phyloP scores from a whole-genome alignment of 2,797 vertebrate species.

The Okamejei kenojei region DNA sequence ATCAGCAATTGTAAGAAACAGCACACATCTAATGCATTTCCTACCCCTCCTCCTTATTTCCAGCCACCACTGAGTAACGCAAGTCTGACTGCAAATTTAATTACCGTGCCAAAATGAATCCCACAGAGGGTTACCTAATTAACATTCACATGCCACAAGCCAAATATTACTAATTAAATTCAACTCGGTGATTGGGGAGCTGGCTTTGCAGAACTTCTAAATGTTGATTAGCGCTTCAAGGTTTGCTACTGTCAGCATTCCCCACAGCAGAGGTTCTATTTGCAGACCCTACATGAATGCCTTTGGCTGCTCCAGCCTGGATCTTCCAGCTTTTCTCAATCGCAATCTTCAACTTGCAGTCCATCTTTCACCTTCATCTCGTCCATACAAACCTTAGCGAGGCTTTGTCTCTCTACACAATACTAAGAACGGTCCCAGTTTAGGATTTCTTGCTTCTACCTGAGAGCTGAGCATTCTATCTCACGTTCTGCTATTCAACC shows the following conservation, averaged over 20 bases:
- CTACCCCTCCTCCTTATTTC: too few species aligned
- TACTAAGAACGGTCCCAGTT: background rate
- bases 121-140: background rate
- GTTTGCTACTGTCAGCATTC: background rate
- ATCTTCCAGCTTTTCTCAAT: background rate
- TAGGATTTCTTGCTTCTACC: background rate
- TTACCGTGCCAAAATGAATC: too few species aligned
- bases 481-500: background rate
- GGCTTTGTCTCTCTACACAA: background rate
- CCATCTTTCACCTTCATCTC: background rate
- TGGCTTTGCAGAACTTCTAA: background rate
- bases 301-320: background rate
- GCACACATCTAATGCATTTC: too few species aligned
- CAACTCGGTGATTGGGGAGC: background rate
- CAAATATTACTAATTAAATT: background rate
- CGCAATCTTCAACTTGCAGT: background rate
- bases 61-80: too few species aligned
- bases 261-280: too few species aligned
- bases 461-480: background rate
- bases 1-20: background rate
- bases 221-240: background rate
- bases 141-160: background rate
- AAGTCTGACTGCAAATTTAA: too few species aligned
- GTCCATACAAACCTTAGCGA: background rate
- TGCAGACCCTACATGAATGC: background rate